Evolutionary conservation across 2,113 vertebrate genomes (phyloP), one percentile per base, ranked within the genome.

Genomic region (Peucedramus taeniatus): DNA sequence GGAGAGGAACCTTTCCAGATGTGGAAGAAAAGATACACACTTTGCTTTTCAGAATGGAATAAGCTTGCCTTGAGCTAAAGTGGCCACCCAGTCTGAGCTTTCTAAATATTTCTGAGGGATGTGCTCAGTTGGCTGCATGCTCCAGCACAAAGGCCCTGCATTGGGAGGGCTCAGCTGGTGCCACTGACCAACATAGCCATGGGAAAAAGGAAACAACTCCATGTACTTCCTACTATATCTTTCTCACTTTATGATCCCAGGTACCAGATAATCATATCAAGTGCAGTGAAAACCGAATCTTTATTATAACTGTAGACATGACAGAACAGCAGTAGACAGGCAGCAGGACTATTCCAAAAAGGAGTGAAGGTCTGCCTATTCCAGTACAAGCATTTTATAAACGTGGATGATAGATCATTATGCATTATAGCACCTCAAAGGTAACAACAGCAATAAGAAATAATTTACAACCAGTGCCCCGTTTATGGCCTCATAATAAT

Each of bases 361-460:
- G 13, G 53, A 80, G 28, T 22, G 31, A 76, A 89, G 50, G 14
- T 44, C 82, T 88, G 63, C 70, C 59, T 91, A 10, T 77, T 89
- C 39, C 90, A 86, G 79, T 28, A 50, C 23, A 74, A 80, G 59
- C 27, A 66, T 77, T 65, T 85, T 40, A 42, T 31, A 80, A 76
- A 83, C 0, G 42, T 54, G 45, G 82, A 35, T 74, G 66, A 80
- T 26, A 88, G 47, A 88, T 86, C 79, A 86, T 93, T 68, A 93
- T 40, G 11, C 40, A 77, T 91, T 88, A 88, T 5, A 22, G 66
- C 49, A 30, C 53, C 87, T 85, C 33, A 2, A 85, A 89, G 74
- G 75, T 63, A 91, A 47, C 77, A 95, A 94, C 3, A 83, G 82
- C 60, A 92, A 66, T 90, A 91, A 83, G 90, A 87, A 86, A 83